A percentile compares a stretch with the other conserved stretches of the same genome.
Evolutionary conservation across 23 tunicate species (phyloP).

Genomic region (Corella eumyota): DNA sequence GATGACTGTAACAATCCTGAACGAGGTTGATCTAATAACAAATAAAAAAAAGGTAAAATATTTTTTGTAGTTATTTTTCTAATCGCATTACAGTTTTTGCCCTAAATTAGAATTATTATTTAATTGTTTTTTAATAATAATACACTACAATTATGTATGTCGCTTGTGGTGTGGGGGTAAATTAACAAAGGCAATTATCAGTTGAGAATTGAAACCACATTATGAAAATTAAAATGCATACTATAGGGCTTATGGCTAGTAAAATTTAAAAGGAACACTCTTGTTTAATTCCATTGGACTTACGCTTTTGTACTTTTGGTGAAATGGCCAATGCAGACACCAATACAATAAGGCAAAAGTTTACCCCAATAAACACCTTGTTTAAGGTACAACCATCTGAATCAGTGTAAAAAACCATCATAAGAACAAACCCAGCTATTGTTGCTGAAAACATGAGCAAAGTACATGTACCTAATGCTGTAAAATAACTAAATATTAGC

Average conservation of each 20-base stretch:
- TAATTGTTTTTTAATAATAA: too few relatives aligned
- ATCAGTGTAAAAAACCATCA: slow-evolving; percentile 36
- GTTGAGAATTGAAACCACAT: too few relatives aligned
- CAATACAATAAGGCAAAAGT: slow-evolving; percentile 32
- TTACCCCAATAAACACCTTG: slow-evolving; percentile 81
- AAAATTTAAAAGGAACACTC: too few relatives aligned
- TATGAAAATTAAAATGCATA: too few relatives aligned
- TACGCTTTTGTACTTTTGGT: slow-evolving; percentile 88
- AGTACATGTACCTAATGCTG: slow-evolving; percentile 17
- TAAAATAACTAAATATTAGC: too few relatives aligned
- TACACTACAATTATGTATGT: too few relatives aligned
- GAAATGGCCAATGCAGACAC: slow-evolving; percentile 68
- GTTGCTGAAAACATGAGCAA: slow-evolving; percentile 20
- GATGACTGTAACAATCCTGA: slow-evolving; percentile 83
- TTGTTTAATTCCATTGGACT: too few relatives aligned
- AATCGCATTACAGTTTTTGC: background rate
- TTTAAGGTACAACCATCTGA: slow-evolving; percentile 49
- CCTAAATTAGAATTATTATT: background rate
- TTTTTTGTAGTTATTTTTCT: background rate
- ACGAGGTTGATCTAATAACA: slow-evolving; percentile 42
- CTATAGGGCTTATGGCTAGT: too few relatives aligned
- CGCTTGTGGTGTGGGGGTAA: too few relatives aligned
- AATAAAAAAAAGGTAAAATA: too few relatives aligned
- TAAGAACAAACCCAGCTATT: slow-evolving; percentile 22
- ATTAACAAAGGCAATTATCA: too few relatives aligned